A percentile compares a stretch with the other conserved stretches of the same genome.
phyloP scores from a whole-genome alignment of 2,797 vertebrate species.

The Pyrocephalus nanus region DNA sequence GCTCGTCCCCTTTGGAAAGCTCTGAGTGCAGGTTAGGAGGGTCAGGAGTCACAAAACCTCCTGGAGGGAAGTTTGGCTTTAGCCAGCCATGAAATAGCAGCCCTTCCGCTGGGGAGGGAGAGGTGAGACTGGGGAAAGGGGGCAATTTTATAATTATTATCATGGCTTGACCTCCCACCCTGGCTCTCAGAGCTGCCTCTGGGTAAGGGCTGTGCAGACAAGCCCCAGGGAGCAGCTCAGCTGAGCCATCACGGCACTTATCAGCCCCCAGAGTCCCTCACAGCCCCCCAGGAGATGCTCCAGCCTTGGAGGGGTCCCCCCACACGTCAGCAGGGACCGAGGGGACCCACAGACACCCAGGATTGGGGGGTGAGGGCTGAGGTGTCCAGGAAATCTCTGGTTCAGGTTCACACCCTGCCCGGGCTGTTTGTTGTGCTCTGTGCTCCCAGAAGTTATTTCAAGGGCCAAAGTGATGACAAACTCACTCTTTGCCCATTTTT shows the following conservation, averaged over 20 bases:
- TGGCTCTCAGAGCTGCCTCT: background rate
- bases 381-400: rapidly evolving
- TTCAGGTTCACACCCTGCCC: background rate
- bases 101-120: conserved; percentile 33
- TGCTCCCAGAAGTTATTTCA: background rate
- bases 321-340: rapidly evolving
- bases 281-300: background rate
- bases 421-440: background rate
- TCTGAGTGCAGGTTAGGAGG: conserved; percentile 85
- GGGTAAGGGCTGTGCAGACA: background rate
- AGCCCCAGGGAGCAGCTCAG: background rate
- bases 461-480: background rate
- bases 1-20: conserved; percentile 82
- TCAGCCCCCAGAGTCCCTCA: background rate
- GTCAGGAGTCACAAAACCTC: conserved; percentile 87
- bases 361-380: rapidly evolving
- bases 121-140: background rate
- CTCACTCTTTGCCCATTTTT: background rate
- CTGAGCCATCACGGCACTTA: background rate
- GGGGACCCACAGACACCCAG: background rate
- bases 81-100: conserved; percentile 82
- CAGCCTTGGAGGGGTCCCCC: background rate
- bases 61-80: conserved; percentile 81
- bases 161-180: background rate
- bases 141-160: conserved; percentile 61